Evolutionary conservation across 2,888 invertebrate species (phyloP).

Genomic region (Acrocera orbiculus): DNA sequence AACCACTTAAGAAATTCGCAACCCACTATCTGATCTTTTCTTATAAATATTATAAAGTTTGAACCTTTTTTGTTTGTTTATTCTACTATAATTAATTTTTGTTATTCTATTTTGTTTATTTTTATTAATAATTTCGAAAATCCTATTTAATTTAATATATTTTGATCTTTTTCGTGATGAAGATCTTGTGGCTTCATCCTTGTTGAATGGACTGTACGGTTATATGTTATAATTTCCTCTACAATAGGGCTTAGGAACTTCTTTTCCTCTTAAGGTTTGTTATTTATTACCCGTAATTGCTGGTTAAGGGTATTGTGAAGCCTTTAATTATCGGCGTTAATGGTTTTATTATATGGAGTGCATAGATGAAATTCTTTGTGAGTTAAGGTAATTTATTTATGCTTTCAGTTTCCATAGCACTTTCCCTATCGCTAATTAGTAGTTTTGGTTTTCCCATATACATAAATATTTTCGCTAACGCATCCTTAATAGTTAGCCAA

Average conservation of each 20-base stretch:
- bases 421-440: conserved; percentile 1
- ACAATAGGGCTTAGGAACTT: not conserved
- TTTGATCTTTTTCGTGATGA: not conserved
- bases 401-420: not conserved
- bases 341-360: not conserved
- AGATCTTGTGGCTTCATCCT: not conserved
- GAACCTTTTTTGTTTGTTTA: no score
- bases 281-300: conserved; percentile 1
- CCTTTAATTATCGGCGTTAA: conserved; percentile 1
- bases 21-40: no score
- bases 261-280: not conserved
- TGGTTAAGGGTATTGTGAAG: conserved; percentile 1
- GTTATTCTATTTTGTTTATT: not conserved
- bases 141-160: not conserved
- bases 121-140: not conserved
- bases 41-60: no score
- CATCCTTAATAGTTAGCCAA: not conserved
- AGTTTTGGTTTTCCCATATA: conserved; percentile 1
- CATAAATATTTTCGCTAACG: not conserved
- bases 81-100: no score
- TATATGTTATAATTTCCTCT: not conserved
- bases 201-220: not conserved
- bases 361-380: conserved; percentile 1
- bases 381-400: not conserved
- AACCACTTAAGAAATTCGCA: no score